These are phyloP conservation scores for Danaus melanippus DNA, from an alignment of 1,140 invertebrate genomes.

Conservation along the genomic window DNA sequence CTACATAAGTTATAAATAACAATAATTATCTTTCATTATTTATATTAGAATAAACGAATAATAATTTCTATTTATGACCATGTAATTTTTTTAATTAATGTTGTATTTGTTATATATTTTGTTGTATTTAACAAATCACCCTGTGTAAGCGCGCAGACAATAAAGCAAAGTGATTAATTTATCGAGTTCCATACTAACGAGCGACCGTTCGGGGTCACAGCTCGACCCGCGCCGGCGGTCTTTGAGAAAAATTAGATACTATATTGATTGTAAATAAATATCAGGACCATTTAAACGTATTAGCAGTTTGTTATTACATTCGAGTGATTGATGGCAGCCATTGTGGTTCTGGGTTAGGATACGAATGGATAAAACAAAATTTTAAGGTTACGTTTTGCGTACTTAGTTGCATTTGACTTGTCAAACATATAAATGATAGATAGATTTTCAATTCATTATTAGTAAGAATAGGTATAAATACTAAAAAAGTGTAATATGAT, in stretches of 20 bases:
- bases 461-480: too few species aligned
- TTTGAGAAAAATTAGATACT: conserved; percentile 36
- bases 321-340: too few species aligned
- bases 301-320: not conserved
- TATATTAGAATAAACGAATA: not conserved
- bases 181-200: conserved; percentile 44
- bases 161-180: conserved; percentile 60
- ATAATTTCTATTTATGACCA: not conserved
- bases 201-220: conserved; percentile 46
- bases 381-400: too few species aligned
- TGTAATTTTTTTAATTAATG: too few species aligned
- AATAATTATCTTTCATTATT: conserved; percentile 2
- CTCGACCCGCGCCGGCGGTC: conserved; percentile 37
- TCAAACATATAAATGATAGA: too few species aligned
- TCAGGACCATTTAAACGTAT: conserved; percentile 1
- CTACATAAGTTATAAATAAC: not conserved
- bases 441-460: too few species aligned
- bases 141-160: conserved; percentile 37
- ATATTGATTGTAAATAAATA: conserved; percentile 2
- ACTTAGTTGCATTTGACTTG: too few species aligned
- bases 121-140: conserved; percentile 9
- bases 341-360: too few species aligned
- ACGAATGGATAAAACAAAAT: too few species aligned
- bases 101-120: too few species aligned
- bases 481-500: too few species aligned